phyloP scores from a whole-genome alignment of 2,888 invertebrate species.

The Caenorhabditis doughertyi region DNA sequence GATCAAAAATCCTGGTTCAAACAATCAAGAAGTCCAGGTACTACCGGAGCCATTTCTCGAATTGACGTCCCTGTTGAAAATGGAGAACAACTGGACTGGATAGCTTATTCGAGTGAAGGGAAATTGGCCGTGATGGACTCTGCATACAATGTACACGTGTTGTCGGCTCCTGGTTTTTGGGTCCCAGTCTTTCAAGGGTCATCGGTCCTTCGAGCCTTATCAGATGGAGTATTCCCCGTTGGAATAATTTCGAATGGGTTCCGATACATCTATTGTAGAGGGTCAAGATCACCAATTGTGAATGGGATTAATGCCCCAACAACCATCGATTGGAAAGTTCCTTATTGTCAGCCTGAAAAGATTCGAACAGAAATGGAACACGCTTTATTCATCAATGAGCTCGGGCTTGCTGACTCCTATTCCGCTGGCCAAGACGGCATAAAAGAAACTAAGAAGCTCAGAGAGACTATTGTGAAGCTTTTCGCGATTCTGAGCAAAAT shows the following conservation, averaged over 20 bases:
- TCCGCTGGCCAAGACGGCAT: not conserved
- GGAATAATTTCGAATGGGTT: conserved; percentile 68
- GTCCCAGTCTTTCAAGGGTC: conserved; percentile 77
- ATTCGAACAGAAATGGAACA: conserved; percentile 71
- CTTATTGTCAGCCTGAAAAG: conserved; percentile 69
- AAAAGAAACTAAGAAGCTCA: conserved; percentile 6
- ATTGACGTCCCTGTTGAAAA: conserved; percentile 60
- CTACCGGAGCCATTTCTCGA: conserved; percentile 23
- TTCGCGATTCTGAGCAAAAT: too few species aligned
- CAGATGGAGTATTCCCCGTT: conserved; percentile 79
- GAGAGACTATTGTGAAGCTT: conserved; percentile 69
- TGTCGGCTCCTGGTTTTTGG: conserved; percentile 73
- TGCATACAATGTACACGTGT: conserved; percentile 64
- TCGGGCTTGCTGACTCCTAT: conserved; percentile 59
- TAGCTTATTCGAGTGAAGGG: conserved; percentile 74
- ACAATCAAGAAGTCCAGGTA: conserved; percentile 5
- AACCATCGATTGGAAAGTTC: conserved; percentile 70
- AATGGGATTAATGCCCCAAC: conserved; percentile 68
- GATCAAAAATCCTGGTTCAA: conserved; percentile 56
- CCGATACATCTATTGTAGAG: conserved; percentile 78
- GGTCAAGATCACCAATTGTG: conserved; percentile 66
- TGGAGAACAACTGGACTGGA: conserved; percentile 70
- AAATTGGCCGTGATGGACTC: conserved; percentile 76
- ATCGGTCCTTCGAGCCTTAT: conserved; percentile 61
- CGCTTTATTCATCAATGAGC: conserved; percentile 72